Base-by-base conservation (phyloP, 2,797 vertebrate species). In the Hypotaenidia okinawae region DNA sequence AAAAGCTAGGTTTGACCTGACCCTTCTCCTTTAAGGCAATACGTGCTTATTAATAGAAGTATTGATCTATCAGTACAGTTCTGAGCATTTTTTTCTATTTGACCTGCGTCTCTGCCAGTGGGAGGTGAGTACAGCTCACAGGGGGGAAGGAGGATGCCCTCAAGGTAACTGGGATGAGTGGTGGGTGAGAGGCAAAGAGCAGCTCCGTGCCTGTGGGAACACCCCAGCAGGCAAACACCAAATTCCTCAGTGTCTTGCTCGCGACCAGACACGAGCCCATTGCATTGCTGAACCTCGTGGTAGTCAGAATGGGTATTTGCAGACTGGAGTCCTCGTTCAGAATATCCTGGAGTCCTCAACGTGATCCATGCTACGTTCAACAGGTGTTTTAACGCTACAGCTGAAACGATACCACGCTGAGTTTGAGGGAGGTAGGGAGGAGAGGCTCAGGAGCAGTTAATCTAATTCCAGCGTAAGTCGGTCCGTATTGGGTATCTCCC, bases 191-290 rank as follows among this genome's bases (percentile, higher is more conserved):
- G 35, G 62, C 2, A 2, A 35, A 15, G 69, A 25, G 63, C 68
- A 54, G 43, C 51, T 49, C 28, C 0, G 37, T 3, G 21, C 51
- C 41, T 1, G 0, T 1, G 25, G 77, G 30, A 62, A 9, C 28
- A 5, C 13, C 0, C 16, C 0, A 14, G 51, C 21, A 13, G 47
- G 24, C 21, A 13, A 52, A 45, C 57, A 8, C 18, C 21, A 0
- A 9, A 9, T 32, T 10, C 2, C 16, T n/a, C 4, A 5, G n/a
- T 3, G 0, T 25, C 1, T 22, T 13, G 19, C 55, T 74, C 6
- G 1, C 19, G 43, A 32, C 67, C 1, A 1, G 64, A 6, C 43
- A 5, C 1, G 6, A 22, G 6, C 28, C 32, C 3, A 0, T 69
- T 6, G 23, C 43, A 2, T 37, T 4, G 1, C n/a, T 35, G 54